Base-by-base conservation (phyloP, 2,797 vertebrate species). In the Crocodylus rhombifer region DNA sequence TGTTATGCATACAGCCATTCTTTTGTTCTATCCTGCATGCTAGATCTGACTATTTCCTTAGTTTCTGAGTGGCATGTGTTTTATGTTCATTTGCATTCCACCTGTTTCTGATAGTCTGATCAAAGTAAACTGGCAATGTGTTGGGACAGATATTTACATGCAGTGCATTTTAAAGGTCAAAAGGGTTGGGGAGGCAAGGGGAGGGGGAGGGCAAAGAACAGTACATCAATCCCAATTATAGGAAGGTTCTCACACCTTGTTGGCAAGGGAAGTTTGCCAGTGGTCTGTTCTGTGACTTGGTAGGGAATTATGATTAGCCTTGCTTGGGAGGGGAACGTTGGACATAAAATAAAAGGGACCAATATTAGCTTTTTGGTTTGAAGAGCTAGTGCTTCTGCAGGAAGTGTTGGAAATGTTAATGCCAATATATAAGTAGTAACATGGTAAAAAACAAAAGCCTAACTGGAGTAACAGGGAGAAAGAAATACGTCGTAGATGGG, bases 401-500 rank as follows among this genome's bases (percentile, higher is more conserved):
- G 84, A 94, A 88, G 80, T 21, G 3, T 80, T 67, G 28, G 77
- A 88, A 23, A 25, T 88, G n/a, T 81, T 89, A 88, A 84, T 90
- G 75, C 77, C 77, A 80, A 67, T 77, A 64, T 88, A 84, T 75
- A 94, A 87, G 91, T 82, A 64, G 60, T 92, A 92, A 90, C 82
- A 92, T 84, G 81, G 74, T 90, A 80, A 91, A 95, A 90, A 82
- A 42, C 81, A 87, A 80, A 86, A 92, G 77, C 82, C 55, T 33
- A 60, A 0, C 3, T 77, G 36, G 86, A 88, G 79, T 85, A 81
- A 81, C 7, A 83, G 73, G 56, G 92, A 89, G 87, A 92, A 92
- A 89, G 87, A 92, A 92, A 83, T 82, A 90, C 67, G 75, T 96
- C 92, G 86, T 91, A 96, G 92, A 86, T 5, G n/a, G 67, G 86